Evolutionary conservation across 2,888 invertebrate genomes (phyloP).

Genomic region (Scaptodrosophila latifasciaeformis): DNA sequence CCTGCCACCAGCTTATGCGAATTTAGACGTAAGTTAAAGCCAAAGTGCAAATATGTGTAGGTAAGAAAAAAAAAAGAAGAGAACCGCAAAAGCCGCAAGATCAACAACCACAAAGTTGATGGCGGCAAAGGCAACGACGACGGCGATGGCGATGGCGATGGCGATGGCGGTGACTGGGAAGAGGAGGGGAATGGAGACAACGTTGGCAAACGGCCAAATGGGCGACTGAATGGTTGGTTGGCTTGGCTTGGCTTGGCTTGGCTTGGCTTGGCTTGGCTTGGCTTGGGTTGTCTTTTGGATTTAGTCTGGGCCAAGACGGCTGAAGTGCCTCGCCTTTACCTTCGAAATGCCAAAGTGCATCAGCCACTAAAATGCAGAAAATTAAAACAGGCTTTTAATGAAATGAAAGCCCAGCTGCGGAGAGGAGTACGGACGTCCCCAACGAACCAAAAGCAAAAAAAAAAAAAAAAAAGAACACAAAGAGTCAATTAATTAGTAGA

Average conservation of each 20-base stretch:
- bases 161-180: too few relatives aligned
- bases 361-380: slow-evolving; percentile 70
- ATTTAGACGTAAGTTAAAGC: slow-evolving; percentile 11
- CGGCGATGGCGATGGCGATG: slow-evolving; percentile 3
- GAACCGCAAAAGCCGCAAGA: slow-evolving; percentile 23
- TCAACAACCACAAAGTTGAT: neutral
- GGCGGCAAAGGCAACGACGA: slow-evolving; percentile 9
- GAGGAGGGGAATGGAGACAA: too few relatives aligned
- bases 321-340: slow-evolving; percentile 3
- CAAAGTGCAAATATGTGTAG: slow-evolving; percentile 63
- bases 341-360: slow-evolving; percentile 71
- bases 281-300: slow-evolving; percentile 16
- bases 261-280: slow-evolving; percentile 2
- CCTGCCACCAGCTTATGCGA: neutral
- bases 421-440: too few relatives aligned
- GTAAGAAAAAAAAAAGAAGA: slow-evolving; percentile 24
- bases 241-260: slow-evolving; percentile 27
- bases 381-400: slow-evolving; percentile 73
- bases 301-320: too few relatives aligned
- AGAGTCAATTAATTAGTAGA: slow-evolving; percentile 76
- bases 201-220: slow-evolving; percentile 21
- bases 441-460: slow-evolving; percentile 23
- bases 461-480: slow-evolving; percentile 62
- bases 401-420: slow-evolving; percentile 44
- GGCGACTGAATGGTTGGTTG: too few relatives aligned